phyloP scores from a whole-genome alignment of 2,888 invertebrate species.

The Lepas anatifera region DNA sequence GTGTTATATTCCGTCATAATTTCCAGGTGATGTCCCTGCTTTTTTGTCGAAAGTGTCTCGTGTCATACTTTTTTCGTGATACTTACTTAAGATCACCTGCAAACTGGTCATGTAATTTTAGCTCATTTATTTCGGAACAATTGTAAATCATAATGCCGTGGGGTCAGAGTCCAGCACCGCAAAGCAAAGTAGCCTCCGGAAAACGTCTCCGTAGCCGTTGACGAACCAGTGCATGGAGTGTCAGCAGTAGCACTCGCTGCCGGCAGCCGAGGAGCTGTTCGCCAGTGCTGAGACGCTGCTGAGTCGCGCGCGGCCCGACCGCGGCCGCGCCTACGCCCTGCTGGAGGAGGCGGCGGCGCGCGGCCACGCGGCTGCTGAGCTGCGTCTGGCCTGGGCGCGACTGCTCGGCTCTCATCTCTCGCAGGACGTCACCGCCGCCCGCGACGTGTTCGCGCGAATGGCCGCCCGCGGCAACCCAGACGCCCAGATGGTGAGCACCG shows the following conservation, averaged over 20 bases:
- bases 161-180: background rate
- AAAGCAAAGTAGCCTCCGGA: background rate
- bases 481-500: conserved; percentile 26
- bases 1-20: no score
- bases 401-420: conserved; percentile 68
- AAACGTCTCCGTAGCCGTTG: background rate
- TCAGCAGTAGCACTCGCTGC: no score
- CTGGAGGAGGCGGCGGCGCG: conserved; percentile 65
- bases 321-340: conserved; percentile 44
- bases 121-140: background rate
- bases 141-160: background rate
- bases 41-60: no score
- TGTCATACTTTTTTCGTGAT: no score
- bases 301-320: conserved; percentile 1
- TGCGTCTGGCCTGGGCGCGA: conserved; percentile 76
- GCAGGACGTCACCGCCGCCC: conserved; percentile 63
- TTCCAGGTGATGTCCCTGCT: no score
- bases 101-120: no score
- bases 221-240: background rate
- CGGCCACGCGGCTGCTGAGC: conserved; percentile 68
- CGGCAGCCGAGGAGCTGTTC: background rate
- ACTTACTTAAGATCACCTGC: no score
- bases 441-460: conserved; percentile 59
- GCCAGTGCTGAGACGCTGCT: background rate
- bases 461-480: conserved; percentile 33